Evolutionary conservation across 2,113 vertebrate genomes (phyloP), one percentile per base, ranked within the genome.

Genomic region (Erythrocebus patas): DNA sequence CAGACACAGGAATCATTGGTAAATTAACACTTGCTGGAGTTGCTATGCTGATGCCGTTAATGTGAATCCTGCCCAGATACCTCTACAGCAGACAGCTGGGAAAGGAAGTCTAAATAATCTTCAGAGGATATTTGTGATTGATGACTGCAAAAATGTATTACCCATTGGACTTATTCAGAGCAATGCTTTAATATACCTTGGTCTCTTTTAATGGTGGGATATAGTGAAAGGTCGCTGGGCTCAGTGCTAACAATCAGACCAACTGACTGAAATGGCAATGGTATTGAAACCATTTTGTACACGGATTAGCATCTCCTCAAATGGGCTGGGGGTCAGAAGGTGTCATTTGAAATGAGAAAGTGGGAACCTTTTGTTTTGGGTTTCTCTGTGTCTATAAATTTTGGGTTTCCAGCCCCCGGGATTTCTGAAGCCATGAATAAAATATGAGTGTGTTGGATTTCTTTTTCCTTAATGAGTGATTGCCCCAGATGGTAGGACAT

Each of bases 391-490:
- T 45, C 91, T 95, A 75, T 86, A 95, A 14, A 82, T 86, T 93
- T 95, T 92, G 50, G 68, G 22, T 61, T 18, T 68, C 3, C 23
- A 3, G 6, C 8, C 32, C 59, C 85, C 43, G 73, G 66, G 92
- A 97, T 64, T 96, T 87, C 57, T 93, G 94, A 96, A 82, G 38
- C 68, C 66, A 98, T 97, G 95, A 97, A 98, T 97, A 97, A 98
- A 98, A 98, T 96, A 98, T 97, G 92, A 97, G 92, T 73, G 88
- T 23, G 64, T 70, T 97, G 93, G 92, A 92, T 91, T 96, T 96
- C 92, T 94, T 96, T 93, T 94, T 91, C 90, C 88, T 97, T 98
- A 97, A 97, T 97, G 95, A 97, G 96, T 97, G 96, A 97, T 96
- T 94, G 93, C 84, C 90, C 96, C 12, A 52, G 59, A 96, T 91